Evolutionary conservation across 2,797 vertebrate species (phyloP).

Genomic region (Protosalanx chinensis): DNA sequence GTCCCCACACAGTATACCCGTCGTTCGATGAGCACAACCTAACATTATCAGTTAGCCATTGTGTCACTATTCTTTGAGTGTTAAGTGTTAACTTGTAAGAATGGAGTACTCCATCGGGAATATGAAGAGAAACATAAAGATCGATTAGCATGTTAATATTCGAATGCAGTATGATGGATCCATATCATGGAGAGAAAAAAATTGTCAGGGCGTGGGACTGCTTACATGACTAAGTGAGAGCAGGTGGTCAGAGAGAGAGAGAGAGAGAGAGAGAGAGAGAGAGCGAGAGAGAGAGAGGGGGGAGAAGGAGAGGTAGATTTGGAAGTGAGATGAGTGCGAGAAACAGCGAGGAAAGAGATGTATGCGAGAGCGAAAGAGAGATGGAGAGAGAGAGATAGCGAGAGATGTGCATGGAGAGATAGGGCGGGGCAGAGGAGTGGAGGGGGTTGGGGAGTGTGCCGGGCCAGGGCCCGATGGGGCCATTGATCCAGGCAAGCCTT

Average conservation of each 20-base stretch:
- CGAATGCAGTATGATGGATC: not conserved
- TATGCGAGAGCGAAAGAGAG: not conserved
- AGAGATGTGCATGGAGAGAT: not conserved
- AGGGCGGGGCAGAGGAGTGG: not conserved
- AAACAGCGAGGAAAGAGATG: not conserved
- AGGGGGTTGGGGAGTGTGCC: slow-evolving; percentile 59
- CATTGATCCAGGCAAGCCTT: slow-evolving; percentile 75
- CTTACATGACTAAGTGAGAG: not conserved
- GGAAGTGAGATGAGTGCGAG: too few species aligned
- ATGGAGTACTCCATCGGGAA: not conserved
- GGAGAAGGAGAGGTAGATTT: not conserved
- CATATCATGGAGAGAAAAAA: not conserved
- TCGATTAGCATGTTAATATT: slow-evolving; percentile 1
- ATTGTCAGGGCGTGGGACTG: not conserved
- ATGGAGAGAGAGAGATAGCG: not conserved
- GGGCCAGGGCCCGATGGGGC: slow-evolving; percentile 66
- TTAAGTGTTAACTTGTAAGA: too few species aligned
- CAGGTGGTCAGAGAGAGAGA: not conserved
- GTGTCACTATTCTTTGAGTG: too few species aligned
- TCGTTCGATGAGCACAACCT: too few species aligned
- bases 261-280: slow-evolving; percentile 12
- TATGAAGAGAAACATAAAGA: slow-evolving; percentile 6
- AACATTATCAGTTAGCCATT: too few species aligned
- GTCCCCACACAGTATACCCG: not conserved
- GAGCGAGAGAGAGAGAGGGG: not conserved